phyloP scores from a whole-genome alignment of 2,888 invertebrate genomes.

The Eucriotettix oculatus region DNA sequence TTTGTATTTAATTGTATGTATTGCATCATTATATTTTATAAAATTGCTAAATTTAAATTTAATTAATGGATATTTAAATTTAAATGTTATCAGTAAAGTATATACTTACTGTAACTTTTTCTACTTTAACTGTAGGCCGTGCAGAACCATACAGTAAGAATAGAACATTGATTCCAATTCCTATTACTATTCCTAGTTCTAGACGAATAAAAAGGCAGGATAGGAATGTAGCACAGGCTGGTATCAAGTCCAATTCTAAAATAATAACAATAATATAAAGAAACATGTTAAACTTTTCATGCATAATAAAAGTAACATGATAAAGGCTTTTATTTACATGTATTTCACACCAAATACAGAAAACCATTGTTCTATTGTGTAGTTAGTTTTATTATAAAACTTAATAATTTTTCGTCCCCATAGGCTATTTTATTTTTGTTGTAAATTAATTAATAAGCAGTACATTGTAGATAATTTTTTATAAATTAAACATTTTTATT shows the following conservation, averaged over 20 bases:
- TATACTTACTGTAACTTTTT: constrained; percentile 33
- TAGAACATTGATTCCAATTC: constrained; percentile 41
- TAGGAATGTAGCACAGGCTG: constrained; percentile 45
- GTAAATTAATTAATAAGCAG: too few species aligned
- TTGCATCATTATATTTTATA: too few species aligned
- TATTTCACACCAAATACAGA: neutral
- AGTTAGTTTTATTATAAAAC: neutral
- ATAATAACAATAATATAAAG: constrained; percentile 8
- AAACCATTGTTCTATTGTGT: neutral
- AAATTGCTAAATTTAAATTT: too few species aligned
- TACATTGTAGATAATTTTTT: too few species aligned
- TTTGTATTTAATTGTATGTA: neutral
- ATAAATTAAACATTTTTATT: too few species aligned
- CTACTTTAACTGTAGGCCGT: constrained; percentile 40
- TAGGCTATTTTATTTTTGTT: too few species aligned
- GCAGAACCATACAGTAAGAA: constrained; percentile 45
- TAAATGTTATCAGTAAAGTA: too few species aligned
- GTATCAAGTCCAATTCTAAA: constrained; percentile 47
- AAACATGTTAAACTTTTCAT: neutral
- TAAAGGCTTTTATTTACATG: too few species aligned
- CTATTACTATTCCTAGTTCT: constrained; percentile 49
- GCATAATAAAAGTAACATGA: too few species aligned
- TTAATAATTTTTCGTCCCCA: too few species aligned
- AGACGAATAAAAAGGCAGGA: constrained; percentile 44
- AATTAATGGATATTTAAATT: too few species aligned